Evolutionary conservation across 2,888 invertebrate species (phyloP).

Genomic region (Notodonta dromedarius): DNA sequence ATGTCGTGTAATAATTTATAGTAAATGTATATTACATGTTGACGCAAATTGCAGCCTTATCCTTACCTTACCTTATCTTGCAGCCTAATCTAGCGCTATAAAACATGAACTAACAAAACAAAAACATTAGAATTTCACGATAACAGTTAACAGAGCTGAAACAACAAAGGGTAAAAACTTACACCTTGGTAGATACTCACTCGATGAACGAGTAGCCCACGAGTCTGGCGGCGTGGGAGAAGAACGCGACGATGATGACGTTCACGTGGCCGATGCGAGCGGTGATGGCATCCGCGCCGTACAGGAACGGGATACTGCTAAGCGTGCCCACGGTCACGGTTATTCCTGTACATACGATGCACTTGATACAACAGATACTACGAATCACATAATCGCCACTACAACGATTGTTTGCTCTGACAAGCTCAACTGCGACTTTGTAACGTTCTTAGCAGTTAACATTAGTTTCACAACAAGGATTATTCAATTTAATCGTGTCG

Average conservation of each 20-base stretch:
- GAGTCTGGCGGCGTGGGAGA: constrained; percentile 92
- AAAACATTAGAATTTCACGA: constrained; percentile 18
- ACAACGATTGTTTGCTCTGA: constrained; percentile 21
- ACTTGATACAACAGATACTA: constrained; percentile 28
- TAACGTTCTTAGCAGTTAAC: not conserved
- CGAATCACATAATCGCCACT: constrained; percentile 18
- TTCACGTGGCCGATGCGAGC: constrained; percentile 92
- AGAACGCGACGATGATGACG: constrained; percentile 92
- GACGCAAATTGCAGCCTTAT: too few species aligned
- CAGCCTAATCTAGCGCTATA: constrained; percentile 11
- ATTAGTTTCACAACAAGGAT: constrained; percentile 4
- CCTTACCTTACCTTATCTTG: constrained; percentile 4
- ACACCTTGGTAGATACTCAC: constrained; percentile 79
- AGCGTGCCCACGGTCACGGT: constrained; percentile 94
- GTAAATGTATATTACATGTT: not conserved
- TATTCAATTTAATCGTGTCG: not conserved
- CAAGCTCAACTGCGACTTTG: constrained; percentile 11
- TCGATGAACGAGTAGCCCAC: constrained; percentile 94
- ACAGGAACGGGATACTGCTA: constrained; percentile 93
- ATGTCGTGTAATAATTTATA: not conserved
- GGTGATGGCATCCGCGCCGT: constrained; percentile 93
- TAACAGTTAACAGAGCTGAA: constrained; percentile 25
- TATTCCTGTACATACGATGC: constrained; percentile 82
- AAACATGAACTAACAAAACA: constrained; percentile 23
- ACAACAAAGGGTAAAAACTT: constrained; percentile 11